Evolutionary conservation across 2,113 vertebrate genomes (phyloP).

Genomic region (Rattus rattus): DNA sequence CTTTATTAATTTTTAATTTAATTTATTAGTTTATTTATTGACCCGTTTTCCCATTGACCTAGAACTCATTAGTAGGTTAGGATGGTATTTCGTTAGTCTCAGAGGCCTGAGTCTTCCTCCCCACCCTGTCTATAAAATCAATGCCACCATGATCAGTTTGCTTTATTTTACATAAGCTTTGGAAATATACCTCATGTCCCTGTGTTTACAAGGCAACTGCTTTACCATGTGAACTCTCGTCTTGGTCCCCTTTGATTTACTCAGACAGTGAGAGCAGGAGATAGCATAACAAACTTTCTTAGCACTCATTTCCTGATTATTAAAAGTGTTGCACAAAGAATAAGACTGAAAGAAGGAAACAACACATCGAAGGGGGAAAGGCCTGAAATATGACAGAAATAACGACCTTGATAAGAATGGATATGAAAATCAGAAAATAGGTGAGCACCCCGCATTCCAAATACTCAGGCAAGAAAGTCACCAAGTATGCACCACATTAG

Average conservation of each 20-base stretch:
- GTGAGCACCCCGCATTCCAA: neutral
- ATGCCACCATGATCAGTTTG: neutral
- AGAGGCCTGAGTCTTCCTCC: neutral
- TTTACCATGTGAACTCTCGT: neutral
- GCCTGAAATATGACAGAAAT: neutral
- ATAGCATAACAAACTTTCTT: neutral
- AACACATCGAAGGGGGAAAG: neutral
- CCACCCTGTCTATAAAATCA: too few species aligned
- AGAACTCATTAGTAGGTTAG: neutral
- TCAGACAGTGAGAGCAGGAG: neutral
- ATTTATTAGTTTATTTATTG: neutral
- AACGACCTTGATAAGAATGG: neutral
- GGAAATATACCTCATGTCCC: neutral
- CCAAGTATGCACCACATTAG: rapidly evolving
- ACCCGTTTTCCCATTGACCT: neutral
- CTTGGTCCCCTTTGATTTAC: neutral
- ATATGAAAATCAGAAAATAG: neutral
- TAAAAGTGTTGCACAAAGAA: neutral
- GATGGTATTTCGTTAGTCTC: neutral
- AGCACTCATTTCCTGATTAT: neutral
- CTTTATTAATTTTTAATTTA: neutral
- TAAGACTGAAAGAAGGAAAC: neutral
- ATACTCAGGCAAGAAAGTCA: neutral
- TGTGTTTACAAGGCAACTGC: neutral
- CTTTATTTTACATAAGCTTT: neutral